Conservation (phyloP, 2,888 invertebrate species). For the Litoditis marina region DNA sequence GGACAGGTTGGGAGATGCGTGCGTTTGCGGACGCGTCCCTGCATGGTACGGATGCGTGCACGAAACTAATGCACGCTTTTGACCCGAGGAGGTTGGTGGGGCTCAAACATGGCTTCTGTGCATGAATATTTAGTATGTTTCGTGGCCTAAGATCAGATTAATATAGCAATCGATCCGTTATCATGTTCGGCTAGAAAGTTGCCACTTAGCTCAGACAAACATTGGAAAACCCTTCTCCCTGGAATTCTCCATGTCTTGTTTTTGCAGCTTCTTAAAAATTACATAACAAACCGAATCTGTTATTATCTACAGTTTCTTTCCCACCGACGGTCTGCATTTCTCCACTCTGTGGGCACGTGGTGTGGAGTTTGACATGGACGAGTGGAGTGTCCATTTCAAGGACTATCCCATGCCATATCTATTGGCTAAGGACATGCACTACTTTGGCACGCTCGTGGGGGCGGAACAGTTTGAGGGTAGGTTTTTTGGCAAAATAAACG, state of each 20-base stretch:
- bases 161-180: too few species aligned
- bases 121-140: too few species aligned
- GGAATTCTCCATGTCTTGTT: not conserved
- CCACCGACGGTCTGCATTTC: conserved; percentile 35
- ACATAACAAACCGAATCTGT: too few species aligned
- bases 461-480: conserved; percentile 71
- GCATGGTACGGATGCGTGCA: conserved; percentile 77
- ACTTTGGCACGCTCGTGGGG: conserved; percentile 85
- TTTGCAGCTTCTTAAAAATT: not conserved
- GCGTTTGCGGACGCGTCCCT: conserved; percentile 83
- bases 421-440: conserved; percentile 73
- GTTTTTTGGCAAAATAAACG: too few species aligned
- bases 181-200: too few species aligned
- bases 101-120: not conserved
- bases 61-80: conserved; percentile 75
- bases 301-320: conserved; percentile 12
- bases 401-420: conserved; percentile 93
- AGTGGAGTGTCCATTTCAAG: conserved; percentile 82
- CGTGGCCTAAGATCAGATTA: too few species aligned
- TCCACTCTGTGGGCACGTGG: conserved; percentile 85
- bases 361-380: conserved; percentile 77
- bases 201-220: not conserved
- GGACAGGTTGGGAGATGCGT: conserved; percentile 70
- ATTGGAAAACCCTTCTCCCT: not conserved
- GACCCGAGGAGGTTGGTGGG: conserved; percentile 67